Evolutionary conservation across 1,140 invertebrate species (phyloP).

Genomic region (Rhynchophorus ferrugineus): DNA sequence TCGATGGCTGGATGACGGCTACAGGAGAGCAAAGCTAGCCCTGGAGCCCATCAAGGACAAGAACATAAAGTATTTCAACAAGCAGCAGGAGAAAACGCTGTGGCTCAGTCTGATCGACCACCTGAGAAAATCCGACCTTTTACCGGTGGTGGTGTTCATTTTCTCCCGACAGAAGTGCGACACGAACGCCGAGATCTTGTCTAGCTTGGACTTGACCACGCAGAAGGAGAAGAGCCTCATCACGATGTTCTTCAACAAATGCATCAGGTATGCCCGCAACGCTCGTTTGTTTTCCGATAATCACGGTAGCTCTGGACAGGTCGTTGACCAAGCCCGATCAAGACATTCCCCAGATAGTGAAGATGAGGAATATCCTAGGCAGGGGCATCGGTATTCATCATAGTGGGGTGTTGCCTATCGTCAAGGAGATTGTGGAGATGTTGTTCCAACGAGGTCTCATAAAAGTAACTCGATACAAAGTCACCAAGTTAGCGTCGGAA

Average conservation of each 20-base stretch:
- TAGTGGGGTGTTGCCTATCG: conserved; percentile 91
- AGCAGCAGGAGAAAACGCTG: conserved; percentile 70
- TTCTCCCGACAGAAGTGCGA: conserved; percentile 83
- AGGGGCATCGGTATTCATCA: conserved; percentile 94
- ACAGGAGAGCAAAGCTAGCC: conserved; percentile 25
- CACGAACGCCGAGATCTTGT: conserved; percentile 63
- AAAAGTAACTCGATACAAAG: conserved; percentile 69
- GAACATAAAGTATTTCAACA: conserved; percentile 30
- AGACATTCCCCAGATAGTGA: conserved; percentile 79
- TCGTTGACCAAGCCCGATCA: conserved; percentile 80
- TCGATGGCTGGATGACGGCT: conserved; percentile 54
- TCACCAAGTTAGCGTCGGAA: no score
- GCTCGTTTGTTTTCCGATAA: no score
- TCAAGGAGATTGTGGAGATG: conserved; percentile 98
- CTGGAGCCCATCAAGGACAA: conserved; percentile 25
- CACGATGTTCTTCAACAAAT: conserved; percentile 73
- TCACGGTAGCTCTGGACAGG: no score
- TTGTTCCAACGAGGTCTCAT: conserved; percentile 87
- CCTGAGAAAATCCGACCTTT: conserved; percentile 68
- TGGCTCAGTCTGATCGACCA: conserved; percentile 80
- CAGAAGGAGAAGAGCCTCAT: conserved; percentile 77
- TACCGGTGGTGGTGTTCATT: conserved; percentile 92
- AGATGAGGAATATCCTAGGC: conserved; percentile 70
- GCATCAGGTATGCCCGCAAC: conserved; percentile 41
- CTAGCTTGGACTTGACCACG: conserved; percentile 73